A percentile compares a stretch with the other conserved stretches of the same genome.
Conservation (phyloP, 2,113 vertebrate genomes). For the Aegypius monachus region DNA sequence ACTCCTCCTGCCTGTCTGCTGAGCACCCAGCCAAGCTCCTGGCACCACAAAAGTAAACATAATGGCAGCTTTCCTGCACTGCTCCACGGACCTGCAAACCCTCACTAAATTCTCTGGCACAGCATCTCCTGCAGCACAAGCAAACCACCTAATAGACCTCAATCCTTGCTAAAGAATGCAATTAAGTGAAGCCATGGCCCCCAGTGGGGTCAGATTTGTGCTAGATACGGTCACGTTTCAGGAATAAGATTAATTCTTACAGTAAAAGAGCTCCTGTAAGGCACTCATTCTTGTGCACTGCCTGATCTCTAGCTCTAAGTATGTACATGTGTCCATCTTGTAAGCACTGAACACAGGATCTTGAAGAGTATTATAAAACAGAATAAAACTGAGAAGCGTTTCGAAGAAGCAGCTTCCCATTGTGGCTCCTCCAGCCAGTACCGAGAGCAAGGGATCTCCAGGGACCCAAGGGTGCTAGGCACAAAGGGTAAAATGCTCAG, state of each 20-base stretch:
- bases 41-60: not conserved
- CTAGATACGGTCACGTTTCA: slow-evolving; percentile 37
- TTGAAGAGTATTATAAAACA: not conserved
- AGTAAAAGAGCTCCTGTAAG: slow-evolving; percentile 38
- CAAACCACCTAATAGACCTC: slow-evolving; percentile 28
- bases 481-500: not conserved
- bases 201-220: not conserved
- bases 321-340: not conserved
- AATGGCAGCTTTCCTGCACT: not conserved
- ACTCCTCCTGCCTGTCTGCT: not conserved
- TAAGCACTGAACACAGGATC: not conserved
- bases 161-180: slow-evolving; percentile 40
- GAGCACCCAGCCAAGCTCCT: slow-evolving; percentile 2
- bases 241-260: slow-evolving; percentile 54
- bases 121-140: not conserved
- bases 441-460: not conserved
- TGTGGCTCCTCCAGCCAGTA: not conserved
- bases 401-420: not conserved
- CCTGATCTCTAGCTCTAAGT: not conserved
- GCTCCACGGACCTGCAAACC: not conserved
- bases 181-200: slow-evolving; percentile 7
- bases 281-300: not conserved
- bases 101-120: not conserved
- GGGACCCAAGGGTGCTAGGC: not conserved
- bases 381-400: not conserved